Base-by-base conservation (phyloP, 1,140 invertebrate species). In the Zaprionus vittiger region DNA sequence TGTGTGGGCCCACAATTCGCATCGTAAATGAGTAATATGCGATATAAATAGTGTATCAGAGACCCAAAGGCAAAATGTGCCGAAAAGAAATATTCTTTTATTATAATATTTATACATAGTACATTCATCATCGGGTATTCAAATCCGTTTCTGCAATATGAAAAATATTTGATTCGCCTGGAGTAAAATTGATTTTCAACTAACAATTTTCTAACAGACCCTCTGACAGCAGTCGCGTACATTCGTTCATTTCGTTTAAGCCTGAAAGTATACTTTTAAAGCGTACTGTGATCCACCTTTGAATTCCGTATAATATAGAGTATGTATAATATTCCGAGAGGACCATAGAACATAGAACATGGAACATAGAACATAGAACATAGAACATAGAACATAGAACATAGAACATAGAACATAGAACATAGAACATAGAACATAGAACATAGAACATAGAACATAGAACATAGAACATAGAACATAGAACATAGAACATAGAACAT, bases 181-280 rank as follows among this genome's bases (percentile, higher is more conserved):
- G 4, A 17, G 26, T 26, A 20, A 3, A 44, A 9, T 34, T 34
- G 31, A 34, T 34, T 34, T 34, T 11, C 9, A 34, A 11, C 31
- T 9, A 34, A 34, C 31, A 34, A 34, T 34, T 34, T 11, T 34
- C 9, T 34, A 34, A 34, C 9, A 34, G 31, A 4, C 9, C 31
- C 31, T 34, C 31, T 31, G 31, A 31, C 3, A 31, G 31, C 20
- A 26, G 14, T 37, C 1, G 11, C 0, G 31, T 11, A 11, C 4
- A n/a, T 4, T 4, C 4, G 5, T 14, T 1, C 4, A 65, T 65
- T 54, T 54, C 1, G 15, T 2, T 15, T 2, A 9, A 20, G 64
- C 64, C 64, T 20, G 54, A 66, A 66, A 66, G 52, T 66, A 66
- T 66, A 49, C 64, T 56, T 37, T 5, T 56, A 56, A 56, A 38